A percentile compares a stretch with the other conserved stretches of the same genome.
These are phyloP conservation scores for Scaptodrosophila lebanonensis DNA, from an alignment of 1,140 invertebrate species.

Conservation along the genomic window DNA sequence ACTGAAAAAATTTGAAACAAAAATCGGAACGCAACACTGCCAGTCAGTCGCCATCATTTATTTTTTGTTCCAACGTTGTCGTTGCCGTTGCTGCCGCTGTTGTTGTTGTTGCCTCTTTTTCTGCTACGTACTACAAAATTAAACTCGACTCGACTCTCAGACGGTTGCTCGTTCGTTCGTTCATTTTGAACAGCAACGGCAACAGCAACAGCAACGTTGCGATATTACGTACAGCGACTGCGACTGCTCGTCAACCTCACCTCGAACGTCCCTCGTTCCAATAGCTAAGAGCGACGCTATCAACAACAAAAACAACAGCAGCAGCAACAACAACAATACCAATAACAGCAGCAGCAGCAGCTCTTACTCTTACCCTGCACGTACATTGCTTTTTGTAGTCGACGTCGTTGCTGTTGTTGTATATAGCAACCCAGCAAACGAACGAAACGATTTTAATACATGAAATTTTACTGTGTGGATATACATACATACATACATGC, in stretches of 20 bases:
- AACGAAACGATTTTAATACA: slow-evolving; percentile 51
- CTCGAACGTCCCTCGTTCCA: too few relatives aligned
- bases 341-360: slow-evolving; percentile 20
- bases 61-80: slow-evolving; percentile 42
- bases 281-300: too few relatives aligned
- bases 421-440: slow-evolving; percentile 27
- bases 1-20: slow-evolving; percentile 55
- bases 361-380: slow-evolving; percentile 30
- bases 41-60: slow-evolving; percentile 68
- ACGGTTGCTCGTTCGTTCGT: slow-evolving; percentile 50
- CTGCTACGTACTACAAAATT: slow-evolving; percentile 73
- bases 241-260: too few relatives aligned
- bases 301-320: slow-evolving; percentile 37
- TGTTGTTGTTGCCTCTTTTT: slow-evolving; percentile 58
- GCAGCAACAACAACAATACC: slow-evolving; percentile 16
- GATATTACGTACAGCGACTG: slow-evolving; percentile 52
- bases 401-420: slow-evolving; percentile 3
- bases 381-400: too few relatives aligned
- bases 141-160: slow-evolving; percentile 63
- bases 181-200: slow-evolving; percentile 48
- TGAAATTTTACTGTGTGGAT: slow-evolving; percentile 51
- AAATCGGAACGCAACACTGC: slow-evolving; percentile 74
- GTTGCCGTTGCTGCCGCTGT: slow-evolving; percentile 23
- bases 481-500: slow-evolving; percentile 18
- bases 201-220: slow-evolving; percentile 52